Evolutionary conservation across 2,113 vertebrate species (phyloP), one percentile per base, ranked within the genome.

Genomic region (Larimichthys crocea): DNA sequence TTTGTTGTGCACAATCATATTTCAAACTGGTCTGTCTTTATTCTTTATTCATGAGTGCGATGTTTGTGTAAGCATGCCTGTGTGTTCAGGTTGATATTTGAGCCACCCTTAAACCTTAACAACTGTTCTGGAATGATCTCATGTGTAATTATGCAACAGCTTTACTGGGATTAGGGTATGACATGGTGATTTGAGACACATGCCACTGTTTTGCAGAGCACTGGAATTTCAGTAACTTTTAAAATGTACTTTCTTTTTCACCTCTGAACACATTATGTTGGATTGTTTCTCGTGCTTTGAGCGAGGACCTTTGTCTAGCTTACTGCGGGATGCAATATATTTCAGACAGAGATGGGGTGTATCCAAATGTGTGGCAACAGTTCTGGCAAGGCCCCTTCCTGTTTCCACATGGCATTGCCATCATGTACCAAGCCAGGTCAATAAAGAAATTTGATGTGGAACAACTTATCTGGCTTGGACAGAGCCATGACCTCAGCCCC

Each of bases 281-380:
- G 35, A 4, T 17, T 20, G 57, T 31, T 17, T 31, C 16, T 59
- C 7, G 16, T 17, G 15, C 26, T 59, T 29, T 59, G 24, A 56
- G 52, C 4, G 0, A 57, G 35, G 35, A 8, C 35, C 8, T 40
- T 40, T 9, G 35, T 40, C 35, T 2, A 6, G 35, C 35, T 40
- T 40, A 29, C 15, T 20, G 11, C 10, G 26, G 22, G 24, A 29
- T 11, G 24, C 15, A 20, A 12, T 16, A n/a, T 35, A 53, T 35
- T 52, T 53, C 5, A 55, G 66, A 64, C 31, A 50, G 6, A 10
- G 24, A 50, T 20, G 26, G 24, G 3, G 35, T 59, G n/a, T 17
- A 48, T 72, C 55, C 40, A 60, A 22, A 11, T 74, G 56, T 61
- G 44, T 62, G 11, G 48, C 48, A 63, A 24, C 57, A 63, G 11